phyloP scores from a whole-genome alignment of 1,140 invertebrate genomes.

The Drosophila yakuba region DNA sequence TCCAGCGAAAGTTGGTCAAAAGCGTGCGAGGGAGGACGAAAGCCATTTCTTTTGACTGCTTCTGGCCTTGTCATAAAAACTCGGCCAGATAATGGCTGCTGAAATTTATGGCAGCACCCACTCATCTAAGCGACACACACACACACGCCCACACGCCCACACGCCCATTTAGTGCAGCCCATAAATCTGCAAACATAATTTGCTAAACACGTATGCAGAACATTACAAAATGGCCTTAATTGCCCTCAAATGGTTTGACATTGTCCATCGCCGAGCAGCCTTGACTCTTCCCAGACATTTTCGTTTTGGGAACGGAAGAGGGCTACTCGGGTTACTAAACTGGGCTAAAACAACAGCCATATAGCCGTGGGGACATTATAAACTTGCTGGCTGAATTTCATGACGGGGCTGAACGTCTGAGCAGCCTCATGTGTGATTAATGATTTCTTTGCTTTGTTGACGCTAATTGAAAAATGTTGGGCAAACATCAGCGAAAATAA shows the following conservation, averaged over 20 bases:
- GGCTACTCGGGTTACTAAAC: conserved; percentile 56
- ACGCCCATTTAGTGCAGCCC: conserved; percentile 23
- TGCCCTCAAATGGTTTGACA: conserved; percentile 75
- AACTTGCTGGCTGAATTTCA: conserved; percentile 49
- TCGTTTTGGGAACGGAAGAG: background rate
- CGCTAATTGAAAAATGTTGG: conserved; percentile 74
- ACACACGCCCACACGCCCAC: background rate
- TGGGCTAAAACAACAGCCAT: conserved; percentile 21
- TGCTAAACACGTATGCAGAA: conserved; percentile 64
- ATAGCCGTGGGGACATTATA: conserved; percentile 37
- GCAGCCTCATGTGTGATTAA: conserved; percentile 59
- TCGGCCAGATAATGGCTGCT: conserved; percentile 54
- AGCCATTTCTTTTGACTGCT: conserved; percentile 45
- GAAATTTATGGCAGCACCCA: conserved; percentile 59
- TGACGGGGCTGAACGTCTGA: conserved; percentile 58
- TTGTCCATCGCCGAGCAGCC: conserved; percentile 21
- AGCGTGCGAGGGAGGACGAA: conserved; percentile 1
- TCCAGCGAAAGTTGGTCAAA: conserved; percentile 34
- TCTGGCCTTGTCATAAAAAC: conserved; percentile 62
- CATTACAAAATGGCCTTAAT: conserved; percentile 79
- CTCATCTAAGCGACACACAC: conserved; percentile 1
- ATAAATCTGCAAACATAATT: conserved; percentile 74
- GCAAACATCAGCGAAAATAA: conserved; percentile 35
- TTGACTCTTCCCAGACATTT: conserved; percentile 28
- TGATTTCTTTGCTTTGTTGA: conserved; percentile 70